Evolutionary conservation across 2,797 vertebrate genomes (phyloP), one percentile per base, ranked within the genome.

Genomic region (Glossophaga mutica): DNA sequence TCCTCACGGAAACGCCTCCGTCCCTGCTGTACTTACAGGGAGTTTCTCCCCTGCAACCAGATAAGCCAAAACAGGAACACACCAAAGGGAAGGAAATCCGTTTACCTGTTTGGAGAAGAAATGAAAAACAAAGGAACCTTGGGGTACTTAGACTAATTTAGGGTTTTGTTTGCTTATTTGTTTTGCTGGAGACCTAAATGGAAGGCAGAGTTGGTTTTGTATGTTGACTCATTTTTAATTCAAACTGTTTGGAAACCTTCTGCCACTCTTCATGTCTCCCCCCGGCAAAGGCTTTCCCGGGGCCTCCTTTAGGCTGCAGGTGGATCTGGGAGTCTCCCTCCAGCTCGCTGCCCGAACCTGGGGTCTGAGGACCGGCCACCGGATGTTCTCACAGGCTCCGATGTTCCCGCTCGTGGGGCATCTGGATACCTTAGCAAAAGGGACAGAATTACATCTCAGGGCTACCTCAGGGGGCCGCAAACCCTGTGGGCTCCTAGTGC

Each of bases 151-250:
- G 65, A 73, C 57, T 59, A 26, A 59, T 29, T 59, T 29, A 59
- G 57, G 57, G 24, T 59, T 59, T 59, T 26, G 57, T 59, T 59
- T 94, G 67, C 74, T 67, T 52, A 46, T 82, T 91, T 86, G 52
- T 78, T 92, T 95, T 86, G 55, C 42, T 19, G 37, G 94, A 87
- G 79, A 87, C 65, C 82, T 78, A 92, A 82, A 96, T 73, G 82
- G 71, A 83, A 96, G 68, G 55, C 48, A 52, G 26, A 68, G 81
- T n/a, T 78, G 94, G 39, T 50, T 92, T 89, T 32, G 55, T 67
- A 62, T 68, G 79, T 78, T 67, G 88, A 83, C 39, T 95, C 62
- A 86, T 91, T 71, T 73, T 39, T 87, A 86, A 86, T 50, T 67
- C 46, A 65, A 48, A 84, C 24, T 65, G 46, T 76, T 62, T 44